Evolutionary conservation across 1,140 invertebrate species (phyloP).

Genomic region (Diploscapter pachys): DNA sequence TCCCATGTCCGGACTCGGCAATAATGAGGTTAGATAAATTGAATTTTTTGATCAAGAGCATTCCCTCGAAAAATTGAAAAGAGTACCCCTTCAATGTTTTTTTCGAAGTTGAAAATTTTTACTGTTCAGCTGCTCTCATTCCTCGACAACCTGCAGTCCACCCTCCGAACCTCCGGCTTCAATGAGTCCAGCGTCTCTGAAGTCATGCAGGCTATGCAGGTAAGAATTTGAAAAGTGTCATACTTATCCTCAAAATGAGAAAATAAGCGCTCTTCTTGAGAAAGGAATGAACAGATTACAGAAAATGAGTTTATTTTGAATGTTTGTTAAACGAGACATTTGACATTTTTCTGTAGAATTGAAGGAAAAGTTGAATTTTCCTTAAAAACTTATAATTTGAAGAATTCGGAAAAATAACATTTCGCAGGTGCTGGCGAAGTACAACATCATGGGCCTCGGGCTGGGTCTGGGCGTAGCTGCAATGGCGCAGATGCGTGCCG

Average conservation of each 20-base stretch:
- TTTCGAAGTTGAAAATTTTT: constrained; percentile 11
- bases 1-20: constrained; percentile 45
- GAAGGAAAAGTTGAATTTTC: no score
- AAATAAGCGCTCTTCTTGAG: neutral
- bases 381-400: neutral
- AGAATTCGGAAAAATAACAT: neutral
- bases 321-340: neutral
- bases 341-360: neutral
- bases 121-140: constrained; percentile 49
- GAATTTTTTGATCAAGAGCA: neutral
- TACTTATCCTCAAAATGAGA: neutral
- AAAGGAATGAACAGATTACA: neutral
- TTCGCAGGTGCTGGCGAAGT: constrained; percentile 75
- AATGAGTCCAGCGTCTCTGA: constrained; percentile 80
- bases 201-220: constrained; percentile 82
- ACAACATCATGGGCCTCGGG: constrained; percentile 85
- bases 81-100: neutral
- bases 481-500: constrained; percentile 51
- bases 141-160: constrained; percentile 65
- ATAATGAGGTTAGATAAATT: constrained; percentile 46
- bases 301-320: neutral
- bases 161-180: constrained; percentile 79
- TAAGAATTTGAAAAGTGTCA: constrained; percentile 54
- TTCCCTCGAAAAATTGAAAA: constrained; percentile 1
- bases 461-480: constrained; percentile 68